A percentile compares a stretch with the other conserved stretches of the same genome.
Conservation (phyloP, 2,113 vertebrate genomes). For the Myiozetetes cayanensis region DNA sequence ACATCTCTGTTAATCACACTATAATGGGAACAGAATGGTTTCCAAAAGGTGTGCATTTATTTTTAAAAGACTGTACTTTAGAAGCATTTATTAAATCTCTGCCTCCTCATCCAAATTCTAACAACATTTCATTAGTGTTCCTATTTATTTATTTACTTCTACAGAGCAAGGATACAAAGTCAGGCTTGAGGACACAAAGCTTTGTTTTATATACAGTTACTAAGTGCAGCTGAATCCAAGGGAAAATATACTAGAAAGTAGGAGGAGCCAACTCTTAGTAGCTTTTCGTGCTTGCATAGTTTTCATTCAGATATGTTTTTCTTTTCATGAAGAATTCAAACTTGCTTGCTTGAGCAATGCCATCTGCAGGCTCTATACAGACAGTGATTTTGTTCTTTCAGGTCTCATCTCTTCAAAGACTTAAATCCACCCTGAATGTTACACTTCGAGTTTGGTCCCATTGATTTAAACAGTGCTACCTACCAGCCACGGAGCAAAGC, state of each 20-base stretch:
- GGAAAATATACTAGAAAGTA: background rate
- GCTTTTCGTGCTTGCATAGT: background rate
- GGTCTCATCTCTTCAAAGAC: background rate
- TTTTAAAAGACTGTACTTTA: background rate
- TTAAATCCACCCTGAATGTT: background rate
- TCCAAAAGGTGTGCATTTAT: background rate
- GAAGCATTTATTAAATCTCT: background rate
- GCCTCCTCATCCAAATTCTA: background rate
- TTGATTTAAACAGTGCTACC: background rate
- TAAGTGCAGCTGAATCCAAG: background rate
- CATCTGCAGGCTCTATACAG: constrained; percentile 6
- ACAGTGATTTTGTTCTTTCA: background rate
- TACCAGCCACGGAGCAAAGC: background rate
- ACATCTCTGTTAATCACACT: background rate
- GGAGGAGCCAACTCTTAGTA: background rate
- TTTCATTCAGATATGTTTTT: background rate
- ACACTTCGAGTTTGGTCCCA: background rate
- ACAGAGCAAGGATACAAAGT: background rate
- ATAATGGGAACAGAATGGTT: background rate
- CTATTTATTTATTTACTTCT: background rate
- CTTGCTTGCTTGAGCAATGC: background rate
- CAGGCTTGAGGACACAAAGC: background rate
- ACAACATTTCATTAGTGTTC: background rate
- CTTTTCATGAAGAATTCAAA: background rate
- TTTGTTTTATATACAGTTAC: background rate